Evolutionary conservation across 1,140 invertebrate genomes (phyloP).

Genomic region (Scaptomyza hsui): DNA sequence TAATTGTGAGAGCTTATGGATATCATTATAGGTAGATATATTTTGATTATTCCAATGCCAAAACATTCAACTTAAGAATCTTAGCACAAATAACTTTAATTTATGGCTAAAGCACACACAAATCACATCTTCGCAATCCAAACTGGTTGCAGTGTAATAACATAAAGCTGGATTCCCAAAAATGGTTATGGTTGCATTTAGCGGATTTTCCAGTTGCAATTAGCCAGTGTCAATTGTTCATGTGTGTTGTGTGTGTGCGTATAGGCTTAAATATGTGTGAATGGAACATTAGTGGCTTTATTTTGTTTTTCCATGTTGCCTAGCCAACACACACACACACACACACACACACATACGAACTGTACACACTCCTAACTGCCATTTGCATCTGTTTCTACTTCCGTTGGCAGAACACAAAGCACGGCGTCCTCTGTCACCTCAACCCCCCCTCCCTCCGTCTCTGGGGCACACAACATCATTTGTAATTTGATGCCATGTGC

Average conservation of each 20-base stretch:
- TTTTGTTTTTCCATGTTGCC: conserved; percentile 38
- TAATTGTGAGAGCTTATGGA: background rate
- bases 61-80: too few relatives aligned
- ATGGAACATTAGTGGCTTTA: conserved; percentile 64
- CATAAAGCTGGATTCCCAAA: conserved; percentile 20
- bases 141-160: conserved; percentile 39
- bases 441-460: conserved; percentile 5
- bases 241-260: conserved; percentile 5
- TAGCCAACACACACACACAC: conserved; percentile 13
- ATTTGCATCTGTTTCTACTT: conserved; percentile 79
- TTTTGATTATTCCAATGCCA: too few relatives aligned
- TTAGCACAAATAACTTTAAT: too few relatives aligned
- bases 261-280: conserved; percentile 15
- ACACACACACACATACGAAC: conserved; percentile 18
- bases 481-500: conserved; percentile 68
- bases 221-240: conserved; percentile 73
- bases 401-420: conserved; percentile 70
- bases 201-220: conserved; percentile 68
- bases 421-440: conserved; percentile 15
- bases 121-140: background rate
- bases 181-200: conserved; percentile 60
- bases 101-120: background rate
- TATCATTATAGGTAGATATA: background rate
- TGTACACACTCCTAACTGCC: conserved; percentile 54
- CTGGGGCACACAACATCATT: conserved; percentile 59